Evolutionary conservation across 2,888 invertebrate genomes (phyloP).

Genomic region (Napeogenes sylphis): DNA sequence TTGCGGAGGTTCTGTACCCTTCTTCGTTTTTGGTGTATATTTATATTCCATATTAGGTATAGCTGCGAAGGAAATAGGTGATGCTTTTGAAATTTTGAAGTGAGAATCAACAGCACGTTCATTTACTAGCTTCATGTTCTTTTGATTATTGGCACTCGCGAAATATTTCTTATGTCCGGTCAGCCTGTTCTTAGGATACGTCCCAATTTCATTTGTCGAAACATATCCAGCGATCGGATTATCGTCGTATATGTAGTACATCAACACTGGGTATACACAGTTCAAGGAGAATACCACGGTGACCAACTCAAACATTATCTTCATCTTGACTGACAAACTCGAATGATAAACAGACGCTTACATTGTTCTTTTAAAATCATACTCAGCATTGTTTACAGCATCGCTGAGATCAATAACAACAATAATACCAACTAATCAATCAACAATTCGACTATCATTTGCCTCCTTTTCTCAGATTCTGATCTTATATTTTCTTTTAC

Average conservation of each 20-base stretch:
- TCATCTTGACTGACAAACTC: conserved; percentile 44
- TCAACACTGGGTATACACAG: conserved; percentile 37
- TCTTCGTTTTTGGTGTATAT: not conserved
- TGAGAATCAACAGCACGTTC: conserved; percentile 47
- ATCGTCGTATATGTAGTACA: conserved; percentile 47
- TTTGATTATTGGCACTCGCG: conserved; percentile 34
- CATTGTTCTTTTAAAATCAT: conserved; percentile 42
- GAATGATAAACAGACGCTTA: conserved; percentile 31
- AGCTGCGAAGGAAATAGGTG: conserved; percentile 15
- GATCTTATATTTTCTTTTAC: not conserved
- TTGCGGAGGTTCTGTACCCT: not conserved
- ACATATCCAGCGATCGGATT: conserved; percentile 43
- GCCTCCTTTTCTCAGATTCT: not conserved
- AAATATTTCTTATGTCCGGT: conserved; percentile 42
- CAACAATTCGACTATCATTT: not conserved
- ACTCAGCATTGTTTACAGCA: conserved; percentile 8
- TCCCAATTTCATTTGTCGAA: conserved; percentile 32
- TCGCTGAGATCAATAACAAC: conserved; percentile 5
- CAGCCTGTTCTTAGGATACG: conserved; percentile 35
- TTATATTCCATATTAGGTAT: conserved; percentile 8
- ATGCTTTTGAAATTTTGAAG: conserved; percentile 43
- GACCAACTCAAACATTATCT: conserved; percentile 37
- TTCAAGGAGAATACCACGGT: conserved; percentile 38
- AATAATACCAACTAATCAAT: not conserved
- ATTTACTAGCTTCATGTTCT: conserved; percentile 36